phyloP scores from a whole-genome alignment of 1,140 invertebrate genomes.

The Drosophila kohkoa region DNA sequence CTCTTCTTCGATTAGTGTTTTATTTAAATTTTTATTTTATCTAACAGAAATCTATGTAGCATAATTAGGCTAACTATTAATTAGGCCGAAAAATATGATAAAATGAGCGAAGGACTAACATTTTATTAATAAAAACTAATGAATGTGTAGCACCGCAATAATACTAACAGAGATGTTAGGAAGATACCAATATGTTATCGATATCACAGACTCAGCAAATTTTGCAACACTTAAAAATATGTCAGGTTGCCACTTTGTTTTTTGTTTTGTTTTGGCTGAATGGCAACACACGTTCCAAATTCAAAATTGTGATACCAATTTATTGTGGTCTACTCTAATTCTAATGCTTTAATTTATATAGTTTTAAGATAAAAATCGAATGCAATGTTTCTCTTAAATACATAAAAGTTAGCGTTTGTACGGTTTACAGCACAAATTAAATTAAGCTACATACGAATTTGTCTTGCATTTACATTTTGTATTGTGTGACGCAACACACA shows the following conservation, averaged over 20 bases:
- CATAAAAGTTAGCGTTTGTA: constrained; percentile 54
- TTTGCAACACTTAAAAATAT: neutral
- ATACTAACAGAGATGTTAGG: too few species aligned
- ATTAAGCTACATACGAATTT: constrained; percentile 26
- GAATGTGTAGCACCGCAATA: too few species aligned
- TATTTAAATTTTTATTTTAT: neutral
- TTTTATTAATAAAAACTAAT: too few species aligned
- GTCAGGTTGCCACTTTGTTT: neutral
- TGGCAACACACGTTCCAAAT: constrained; percentile 6
- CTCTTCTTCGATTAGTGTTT: neutral
- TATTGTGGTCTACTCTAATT: neutral
- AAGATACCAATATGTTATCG: neutral
- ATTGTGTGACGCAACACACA: constrained; percentile 13
- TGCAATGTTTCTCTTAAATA: constrained; percentile 40
- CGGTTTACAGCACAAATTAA: constrained; percentile 41
- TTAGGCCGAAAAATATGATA: neutral
- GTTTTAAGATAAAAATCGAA: constrained; percentile 43
- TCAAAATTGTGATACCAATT: neutral
- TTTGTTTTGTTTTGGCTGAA: neutral
- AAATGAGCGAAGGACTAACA: too few species aligned
- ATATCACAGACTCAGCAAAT: neutral
- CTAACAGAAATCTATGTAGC: neutral
- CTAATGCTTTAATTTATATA: constrained; percentile 14
- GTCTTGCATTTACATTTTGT: constrained; percentile 24
- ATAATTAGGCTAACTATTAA: neutral